Evolutionary conservation across 2,113 vertebrate species (phyloP).

Genomic region (Canis aureus): DNA sequence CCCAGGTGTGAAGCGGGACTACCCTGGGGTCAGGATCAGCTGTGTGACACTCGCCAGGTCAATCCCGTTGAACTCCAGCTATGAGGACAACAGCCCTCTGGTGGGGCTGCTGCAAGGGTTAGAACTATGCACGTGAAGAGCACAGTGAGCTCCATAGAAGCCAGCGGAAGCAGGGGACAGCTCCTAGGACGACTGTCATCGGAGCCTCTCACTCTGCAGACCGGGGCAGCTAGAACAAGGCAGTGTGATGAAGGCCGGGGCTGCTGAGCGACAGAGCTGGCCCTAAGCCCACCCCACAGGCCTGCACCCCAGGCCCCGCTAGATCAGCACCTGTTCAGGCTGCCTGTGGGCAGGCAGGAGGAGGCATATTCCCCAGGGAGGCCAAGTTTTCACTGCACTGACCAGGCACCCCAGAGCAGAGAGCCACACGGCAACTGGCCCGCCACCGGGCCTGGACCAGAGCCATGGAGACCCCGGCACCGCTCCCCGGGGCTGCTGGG

Average conservation of each 20-base stretch:
- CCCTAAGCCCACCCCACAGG: rapidly evolving
- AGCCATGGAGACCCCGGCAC: rapidly evolving
- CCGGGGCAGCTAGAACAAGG: rapidly evolving
- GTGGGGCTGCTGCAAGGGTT: neutral
- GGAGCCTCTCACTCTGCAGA: neutral
- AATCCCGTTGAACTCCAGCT: neutral
- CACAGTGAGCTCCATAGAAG: rapidly evolving
- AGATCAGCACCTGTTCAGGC: neutral
- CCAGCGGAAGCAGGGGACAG: rapidly evolving
- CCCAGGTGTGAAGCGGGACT: rapidly evolving
- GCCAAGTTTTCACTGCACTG: rapidly evolving
- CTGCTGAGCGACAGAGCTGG: rapidly evolving
- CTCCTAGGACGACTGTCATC: rapidly evolving
- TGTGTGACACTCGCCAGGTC: neutral
- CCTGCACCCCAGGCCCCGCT: neutral
- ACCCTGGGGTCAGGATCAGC: neutral
- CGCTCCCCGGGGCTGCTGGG: rapidly evolving
- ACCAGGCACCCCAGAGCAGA: rapidly evolving
- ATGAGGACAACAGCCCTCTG: neutral
- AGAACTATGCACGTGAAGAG: rapidly evolving
- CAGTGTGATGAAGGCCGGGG: rapidly evolving
- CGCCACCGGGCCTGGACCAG: neutral
- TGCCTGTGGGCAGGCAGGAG: rapidly evolving
- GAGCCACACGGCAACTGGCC: neutral
- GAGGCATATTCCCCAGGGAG: rapidly evolving